A percentile compares a stretch with the other conserved stretches of the same genome.
Conservation (phyloP, 2,797 vertebrate species). For the Oophaga sylvatica region DNA sequence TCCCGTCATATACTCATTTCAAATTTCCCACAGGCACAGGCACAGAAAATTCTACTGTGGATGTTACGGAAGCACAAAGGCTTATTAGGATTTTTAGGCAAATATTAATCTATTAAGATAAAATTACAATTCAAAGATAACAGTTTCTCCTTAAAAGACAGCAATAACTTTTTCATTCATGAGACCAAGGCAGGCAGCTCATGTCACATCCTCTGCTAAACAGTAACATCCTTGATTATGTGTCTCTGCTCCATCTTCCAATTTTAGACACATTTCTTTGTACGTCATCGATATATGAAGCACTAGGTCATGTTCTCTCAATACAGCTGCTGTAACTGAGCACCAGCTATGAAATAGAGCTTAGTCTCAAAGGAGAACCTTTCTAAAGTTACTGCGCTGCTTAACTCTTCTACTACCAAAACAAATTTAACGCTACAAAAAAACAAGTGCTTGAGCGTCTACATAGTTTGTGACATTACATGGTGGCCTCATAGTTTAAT, state of each 20-base stretch:
- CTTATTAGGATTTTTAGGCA: too few species aligned
- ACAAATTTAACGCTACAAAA: background rate
- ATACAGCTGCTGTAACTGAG: conserved; percentile 57
- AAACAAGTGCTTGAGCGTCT: background rate
- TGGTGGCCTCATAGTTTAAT: background rate
- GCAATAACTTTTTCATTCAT: background rate
- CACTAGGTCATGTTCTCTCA: conserved; percentile 59
- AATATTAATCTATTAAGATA: too few species aligned
- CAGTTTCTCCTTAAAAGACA: too few species aligned
- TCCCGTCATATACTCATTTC: too few species aligned
- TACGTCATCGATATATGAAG: conserved; percentile 59
- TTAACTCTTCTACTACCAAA: conserved; percentile 46
- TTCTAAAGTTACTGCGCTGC: conserved; percentile 44
- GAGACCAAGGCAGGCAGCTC: background rate
- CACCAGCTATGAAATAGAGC: conserved; percentile 53
- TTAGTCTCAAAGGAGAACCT: conserved; percentile 49
- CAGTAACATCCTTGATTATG: conserved; percentile 13
- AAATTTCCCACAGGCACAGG: too few species aligned
- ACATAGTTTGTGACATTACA: background rate
- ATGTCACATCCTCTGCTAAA: conserved; percentile 27
- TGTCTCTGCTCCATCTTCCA: conserved; percentile 15
- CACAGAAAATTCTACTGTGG: too few species aligned
- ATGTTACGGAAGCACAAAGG: too few species aligned
- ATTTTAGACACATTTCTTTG: conserved; percentile 58
- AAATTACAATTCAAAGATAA: too few species aligned